phyloP scores from a whole-genome alignment of 2,797 vertebrate genomes.

The Oryzias dopingdopingensis region DNA sequence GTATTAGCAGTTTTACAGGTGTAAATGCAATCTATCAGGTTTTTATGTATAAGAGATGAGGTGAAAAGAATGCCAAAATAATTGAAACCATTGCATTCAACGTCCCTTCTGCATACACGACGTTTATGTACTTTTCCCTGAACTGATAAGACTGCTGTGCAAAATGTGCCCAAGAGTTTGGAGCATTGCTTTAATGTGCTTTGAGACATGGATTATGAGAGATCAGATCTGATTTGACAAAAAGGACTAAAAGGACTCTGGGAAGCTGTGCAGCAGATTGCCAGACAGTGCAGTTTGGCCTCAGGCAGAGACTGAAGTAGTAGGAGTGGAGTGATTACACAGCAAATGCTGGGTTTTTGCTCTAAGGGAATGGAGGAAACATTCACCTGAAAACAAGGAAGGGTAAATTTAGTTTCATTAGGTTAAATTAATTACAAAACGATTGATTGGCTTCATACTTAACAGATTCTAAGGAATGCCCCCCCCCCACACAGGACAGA shows the following conservation, averaged over 20 bases:
- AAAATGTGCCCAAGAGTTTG: neutral
- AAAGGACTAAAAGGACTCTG: slow-evolving; percentile 11
- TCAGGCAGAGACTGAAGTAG: slow-evolving; percentile 10
- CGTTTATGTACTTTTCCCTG: too few relatives aligned
- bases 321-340: slow-evolving; percentile 1
- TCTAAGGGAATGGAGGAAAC: neutral
- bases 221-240: slow-evolving; percentile 22
- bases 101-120: too few relatives aligned
- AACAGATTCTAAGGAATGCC: neutral
- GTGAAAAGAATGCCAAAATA: too few relatives aligned
- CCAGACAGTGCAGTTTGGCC: neutral
- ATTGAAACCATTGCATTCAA: too few relatives aligned
- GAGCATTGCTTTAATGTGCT: neutral
- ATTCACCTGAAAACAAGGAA: neutral
- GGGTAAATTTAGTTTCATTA: neutral
- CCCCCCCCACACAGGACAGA: neutral
- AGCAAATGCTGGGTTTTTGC: neutral
- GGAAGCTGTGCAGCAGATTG: slow-evolving; percentile 3
- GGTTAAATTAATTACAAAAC: neutral
- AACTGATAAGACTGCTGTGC: too few relatives aligned
- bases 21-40: too few relatives aligned
- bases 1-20: too few relatives aligned
- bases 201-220: slow-evolving; percentile 15
- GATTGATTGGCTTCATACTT: neutral
- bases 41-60: too few relatives aligned